Conservation (phyloP, 1,140 invertebrate species). For the Euschistus heros region DNA sequence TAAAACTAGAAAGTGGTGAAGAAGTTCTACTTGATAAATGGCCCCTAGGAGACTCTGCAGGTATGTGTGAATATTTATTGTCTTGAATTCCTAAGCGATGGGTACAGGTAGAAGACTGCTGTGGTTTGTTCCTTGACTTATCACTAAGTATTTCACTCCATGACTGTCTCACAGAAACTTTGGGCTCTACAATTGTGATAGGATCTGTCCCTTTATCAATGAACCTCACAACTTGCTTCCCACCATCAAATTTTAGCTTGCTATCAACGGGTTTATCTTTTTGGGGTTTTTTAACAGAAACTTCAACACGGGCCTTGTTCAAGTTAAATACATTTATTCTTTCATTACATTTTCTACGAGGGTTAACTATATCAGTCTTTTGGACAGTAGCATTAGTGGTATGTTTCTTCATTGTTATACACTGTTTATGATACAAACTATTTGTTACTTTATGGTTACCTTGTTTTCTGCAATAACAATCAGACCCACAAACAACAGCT, state of each 20-base stretch:
- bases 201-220: not conserved
- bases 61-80: not conserved
- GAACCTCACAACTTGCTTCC: not conserved
- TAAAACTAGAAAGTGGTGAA: not conserved
- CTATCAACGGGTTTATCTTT: not conserved
- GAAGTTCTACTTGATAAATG: not conserved
- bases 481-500: not conserved
- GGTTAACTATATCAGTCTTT: not conserved
- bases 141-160: not conserved
- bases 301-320: slow-evolving; percentile 2
- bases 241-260: not conserved
- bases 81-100: too few relatives aligned
- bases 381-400: not conserved
- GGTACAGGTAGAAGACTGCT: not conserved
- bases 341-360: not conserved
- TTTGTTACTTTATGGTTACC: slow-evolving; percentile 6
- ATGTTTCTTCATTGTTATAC: slow-evolving; percentile 5
- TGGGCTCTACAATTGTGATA: not conserved
- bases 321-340: not conserved
- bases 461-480: slow-evolving; percentile 5
- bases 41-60: not conserved
- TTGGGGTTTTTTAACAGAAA: not conserved
- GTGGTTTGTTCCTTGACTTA: not conserved
- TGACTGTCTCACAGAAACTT: not conserved
- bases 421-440: slow-evolving; percentile 7